These are phyloP conservation scores for Enteromius unitaeniatus DNA, from an alignment of 2,797 vertebrate genomes.

Conservation along the genomic window DNA sequence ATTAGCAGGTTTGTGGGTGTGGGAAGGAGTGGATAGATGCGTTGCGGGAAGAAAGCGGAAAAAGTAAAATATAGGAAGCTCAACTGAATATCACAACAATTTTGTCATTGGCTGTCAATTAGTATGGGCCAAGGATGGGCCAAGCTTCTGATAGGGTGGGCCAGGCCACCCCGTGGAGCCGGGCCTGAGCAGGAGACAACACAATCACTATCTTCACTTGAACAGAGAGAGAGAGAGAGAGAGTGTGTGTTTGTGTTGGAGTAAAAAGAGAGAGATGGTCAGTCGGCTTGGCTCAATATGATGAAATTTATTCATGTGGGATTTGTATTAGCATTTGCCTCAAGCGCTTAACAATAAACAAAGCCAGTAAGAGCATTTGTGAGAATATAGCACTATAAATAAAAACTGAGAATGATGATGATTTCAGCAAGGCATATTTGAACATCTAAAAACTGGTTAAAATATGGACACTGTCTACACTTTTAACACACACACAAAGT, in stretches of 20 bases:
- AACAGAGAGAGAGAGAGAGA: not conserved
- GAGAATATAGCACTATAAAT: not conserved
- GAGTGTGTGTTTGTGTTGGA: not conserved
- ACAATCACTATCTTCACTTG: slow-evolving; percentile 15
- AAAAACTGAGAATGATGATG: not conserved
- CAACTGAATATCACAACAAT: too few relatives aligned
- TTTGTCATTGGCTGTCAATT: too few relatives aligned
- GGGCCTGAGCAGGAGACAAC: slow-evolving; percentile 13
- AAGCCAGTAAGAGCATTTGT: slow-evolving; percentile 27
- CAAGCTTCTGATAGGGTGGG: too few relatives aligned
- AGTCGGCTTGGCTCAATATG: slow-evolving; percentile 31
- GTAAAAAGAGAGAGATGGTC: slow-evolving; percentile 24
- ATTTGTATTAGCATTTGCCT: slow-evolving; percentile 37
- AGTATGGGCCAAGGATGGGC: too few relatives aligned
- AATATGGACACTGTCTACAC: not conserved
- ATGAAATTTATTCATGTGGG: slow-evolving; percentile 42
- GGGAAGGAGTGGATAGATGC: too few relatives aligned
- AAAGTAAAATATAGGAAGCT: too few relatives aligned
- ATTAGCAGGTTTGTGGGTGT: too few relatives aligned
- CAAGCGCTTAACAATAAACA: slow-evolving; percentile 43
- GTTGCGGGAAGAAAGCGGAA: too few relatives aligned
- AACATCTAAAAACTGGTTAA: not conserved
- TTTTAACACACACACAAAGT: not conserved
- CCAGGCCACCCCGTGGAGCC: too few relatives aligned
- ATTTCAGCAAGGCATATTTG: slow-evolving; percentile 2